Evolutionary conservation across 2,797 vertebrate species (phyloP), one percentile per base, ranked within the genome.

Genomic region (Poecilia velifera): DNA sequence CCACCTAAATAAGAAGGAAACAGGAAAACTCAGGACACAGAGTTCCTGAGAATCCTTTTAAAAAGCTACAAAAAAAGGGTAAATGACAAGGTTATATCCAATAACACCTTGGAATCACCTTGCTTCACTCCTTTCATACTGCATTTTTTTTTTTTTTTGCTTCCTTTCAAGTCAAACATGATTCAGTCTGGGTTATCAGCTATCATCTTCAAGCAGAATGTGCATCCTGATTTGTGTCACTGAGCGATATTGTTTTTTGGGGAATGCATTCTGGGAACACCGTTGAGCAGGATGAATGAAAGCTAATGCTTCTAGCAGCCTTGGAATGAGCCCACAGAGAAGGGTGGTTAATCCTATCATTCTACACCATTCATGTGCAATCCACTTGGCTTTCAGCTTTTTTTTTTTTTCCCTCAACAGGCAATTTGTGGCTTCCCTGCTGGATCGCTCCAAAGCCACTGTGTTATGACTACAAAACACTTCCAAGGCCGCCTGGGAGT

Each of bases 311-410:
- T 76, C 87, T 79, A 83, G 86, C 81, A 88, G 89, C 90, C 91
- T 94, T 92, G 91, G 91, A 94, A 92, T 82, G 81, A 92, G 90
- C 92, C 93, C 86, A 89, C 84, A 83, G 92, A 92, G 91, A 90
- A 89, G 88, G 89, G 88, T 88, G 76, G 92, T 86, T 93, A 94
- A 94, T 96, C 93, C 94, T 86, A 94, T 94, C 93, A 92, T 94
- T 93, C 91, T 92, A 92, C 91, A 95, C 93, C 90, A 95, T 95
- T 95, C 93, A 95, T 95, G 93, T 93, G 88, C 94, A 91, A 93
- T 93, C 89, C 91, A 94, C 89, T 93, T 94, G 92, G 92, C 94
- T 93, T 94, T 93, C 86, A 87, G 89, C 82, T 1, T 31, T 79
- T 81, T 92, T 91, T 45, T 91, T 45, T 92, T 94, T 91, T 10